Conservation (phyloP, 1,140 invertebrate species). For the Conus betulinus region DNA sequence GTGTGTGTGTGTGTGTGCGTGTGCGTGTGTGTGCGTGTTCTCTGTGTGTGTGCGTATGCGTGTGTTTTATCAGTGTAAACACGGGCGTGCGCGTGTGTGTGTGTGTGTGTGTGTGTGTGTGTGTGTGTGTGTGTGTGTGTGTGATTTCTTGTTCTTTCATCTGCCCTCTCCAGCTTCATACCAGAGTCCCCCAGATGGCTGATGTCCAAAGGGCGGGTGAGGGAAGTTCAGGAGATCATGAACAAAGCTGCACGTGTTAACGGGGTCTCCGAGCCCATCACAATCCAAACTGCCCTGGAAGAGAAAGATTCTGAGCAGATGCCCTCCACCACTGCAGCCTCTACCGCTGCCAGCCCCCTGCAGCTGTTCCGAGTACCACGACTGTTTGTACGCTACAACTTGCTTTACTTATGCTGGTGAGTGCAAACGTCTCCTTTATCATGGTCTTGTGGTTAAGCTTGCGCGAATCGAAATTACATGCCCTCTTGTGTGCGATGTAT, state of each 20-base stretch:
- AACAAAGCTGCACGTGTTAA: constrained; percentile 52
- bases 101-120: neutral
- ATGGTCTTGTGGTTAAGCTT: too few relatives aligned
- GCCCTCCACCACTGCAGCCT: neutral
- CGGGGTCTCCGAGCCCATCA: constrained; percentile 3
- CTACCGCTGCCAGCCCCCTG: constrained; percentile 38
- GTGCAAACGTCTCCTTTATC: neutral
- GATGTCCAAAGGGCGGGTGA: constrained; percentile 50
- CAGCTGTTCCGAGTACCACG: constrained; percentile 39
- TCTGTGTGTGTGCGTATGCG: neutral
- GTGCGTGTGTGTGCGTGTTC: neutral
- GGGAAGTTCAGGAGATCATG: constrained; percentile 60
- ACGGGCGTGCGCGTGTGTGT: too few relatives aligned
- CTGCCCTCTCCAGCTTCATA: constrained; percentile 50
- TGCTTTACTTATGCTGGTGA: constrained; percentile 59
- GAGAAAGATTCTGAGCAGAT: neutral
- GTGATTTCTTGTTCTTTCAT: too few relatives aligned
- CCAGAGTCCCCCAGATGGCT: constrained; percentile 67
- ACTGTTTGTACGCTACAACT: constrained; percentile 40
- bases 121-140: too few relatives aligned
- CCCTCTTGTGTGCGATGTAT: too few relatives aligned
- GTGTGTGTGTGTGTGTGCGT: too few relatives aligned
- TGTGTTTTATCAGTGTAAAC: neutral
- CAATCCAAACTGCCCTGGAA: too few relatives aligned
- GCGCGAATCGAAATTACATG: too few relatives aligned